Conservation (phyloP, 2,113 vertebrate genomes). For the Tamias sibiricus region DNA sequence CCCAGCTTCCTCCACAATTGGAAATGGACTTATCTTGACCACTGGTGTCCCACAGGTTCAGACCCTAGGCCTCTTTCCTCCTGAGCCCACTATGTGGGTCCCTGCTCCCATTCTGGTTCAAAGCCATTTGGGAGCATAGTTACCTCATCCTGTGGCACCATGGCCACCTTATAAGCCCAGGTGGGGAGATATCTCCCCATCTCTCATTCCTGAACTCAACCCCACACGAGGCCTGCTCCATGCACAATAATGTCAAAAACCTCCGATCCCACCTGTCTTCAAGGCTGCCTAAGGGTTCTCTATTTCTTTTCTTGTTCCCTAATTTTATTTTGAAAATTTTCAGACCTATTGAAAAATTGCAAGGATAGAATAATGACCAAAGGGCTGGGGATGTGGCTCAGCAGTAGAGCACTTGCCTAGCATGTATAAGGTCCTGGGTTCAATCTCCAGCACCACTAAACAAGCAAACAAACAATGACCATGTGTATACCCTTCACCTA, state of each 20-base stretch:
- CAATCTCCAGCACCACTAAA: background rate
- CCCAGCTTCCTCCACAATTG: background rate
- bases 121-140: background rate
- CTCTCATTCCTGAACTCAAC: too few relatives aligned
- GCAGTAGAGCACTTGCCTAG: background rate
- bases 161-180: background rate
- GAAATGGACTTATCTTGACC: background rate
- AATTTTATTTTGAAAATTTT: background rate
- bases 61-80: background rate
- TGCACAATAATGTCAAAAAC: too few relatives aligned
- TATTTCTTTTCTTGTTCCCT: background rate
- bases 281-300: background rate
- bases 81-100: too few relatives aligned
- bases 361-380: too few relatives aligned
- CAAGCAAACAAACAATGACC: background rate
- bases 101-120: background rate
- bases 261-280: background rate
- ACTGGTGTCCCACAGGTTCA: too few relatives aligned
- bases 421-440: background rate
- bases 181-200: too few relatives aligned
- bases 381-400: too few relatives aligned
- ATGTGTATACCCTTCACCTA: background rate
- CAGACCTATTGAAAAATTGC: background rate
- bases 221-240: background rate
- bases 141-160: background rate